Percentiles rank a stretch among this genome's conserved stretches.
Evolutionary conservation across 2,113 vertebrate genomes (phyloP).

Genomic region (Apteryx mantelli): DNA sequence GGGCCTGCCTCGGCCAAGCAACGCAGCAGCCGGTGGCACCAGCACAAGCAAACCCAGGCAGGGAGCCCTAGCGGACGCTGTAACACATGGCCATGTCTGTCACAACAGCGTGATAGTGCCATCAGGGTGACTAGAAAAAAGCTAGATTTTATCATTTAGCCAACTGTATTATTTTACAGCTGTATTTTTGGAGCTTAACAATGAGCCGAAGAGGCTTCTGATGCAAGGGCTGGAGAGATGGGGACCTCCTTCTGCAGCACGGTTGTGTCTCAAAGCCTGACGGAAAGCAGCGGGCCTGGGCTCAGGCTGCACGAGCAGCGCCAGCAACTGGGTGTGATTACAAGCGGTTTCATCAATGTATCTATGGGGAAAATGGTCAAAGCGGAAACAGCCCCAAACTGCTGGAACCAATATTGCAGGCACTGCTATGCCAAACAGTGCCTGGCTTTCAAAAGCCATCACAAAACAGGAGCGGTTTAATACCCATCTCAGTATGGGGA

Average conservation of each 20-base stretch:
- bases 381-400: neutral
- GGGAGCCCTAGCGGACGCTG: too few relatives aligned
- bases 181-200: neutral
- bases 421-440: neutral
- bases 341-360: neutral
- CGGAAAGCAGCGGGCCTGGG: neutral
- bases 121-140: neutral
- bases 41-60: too few relatives aligned
- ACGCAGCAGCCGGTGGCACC: too few relatives aligned
- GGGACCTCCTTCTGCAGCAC: neutral
- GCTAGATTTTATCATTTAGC: neutral
- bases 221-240: neutral
- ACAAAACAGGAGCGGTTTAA: neutral
- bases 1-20: too few relatives aligned
- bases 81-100: neutral
- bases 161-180: neutral
- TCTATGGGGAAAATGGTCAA: neutral
- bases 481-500: neutral
- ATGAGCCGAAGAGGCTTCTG: neutral
- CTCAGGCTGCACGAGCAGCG: neutral
- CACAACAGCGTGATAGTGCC: neutral
- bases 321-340: neutral
- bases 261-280: rapidly evolving
- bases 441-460: neutral
- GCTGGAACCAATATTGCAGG: neutral